phyloP scores from a whole-genome alignment of 2,113 vertebrate species.

The Illadopsis cleaveri region DNA sequence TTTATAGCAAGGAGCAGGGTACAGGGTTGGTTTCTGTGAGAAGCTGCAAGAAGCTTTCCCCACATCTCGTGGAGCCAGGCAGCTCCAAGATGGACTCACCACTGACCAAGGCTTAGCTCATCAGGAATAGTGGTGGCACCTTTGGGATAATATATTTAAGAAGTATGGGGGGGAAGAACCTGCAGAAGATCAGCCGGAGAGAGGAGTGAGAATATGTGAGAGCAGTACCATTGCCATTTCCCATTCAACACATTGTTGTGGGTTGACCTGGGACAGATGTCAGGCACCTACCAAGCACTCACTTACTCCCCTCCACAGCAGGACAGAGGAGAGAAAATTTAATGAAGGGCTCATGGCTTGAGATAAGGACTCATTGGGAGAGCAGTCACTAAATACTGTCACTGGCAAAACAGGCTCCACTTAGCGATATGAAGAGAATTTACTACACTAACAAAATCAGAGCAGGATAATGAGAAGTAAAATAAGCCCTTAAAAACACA shows the following conservation, averaged over 20 bases:
- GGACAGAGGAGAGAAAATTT: neutral
- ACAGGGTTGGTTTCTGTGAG: neutral
- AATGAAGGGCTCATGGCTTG: neutral
- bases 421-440: neutral
- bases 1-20: rapidly evolving
- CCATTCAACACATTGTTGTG: neutral
- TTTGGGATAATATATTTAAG: neutral
- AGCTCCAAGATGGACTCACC: neutral
- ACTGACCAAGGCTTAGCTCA: neutral
- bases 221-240: neutral
- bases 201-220: neutral
- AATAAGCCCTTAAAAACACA: neutral
- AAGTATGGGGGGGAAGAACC: neutral
- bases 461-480: neutral
- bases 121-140: neutral
- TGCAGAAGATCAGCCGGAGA: neutral
- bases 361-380: neutral
- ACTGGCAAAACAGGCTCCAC: neutral
- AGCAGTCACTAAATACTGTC: neutral
- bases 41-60: neutral
- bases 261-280: neutral
- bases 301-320: neutral
- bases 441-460: neutral
- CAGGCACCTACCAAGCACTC: neutral
- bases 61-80: rapidly evolving